A percentile compares a stretch with the other conserved stretches of the same genome.
phyloP scores from a whole-genome alignment of 2,797 vertebrate genomes.

The Tinamus major region DNA sequence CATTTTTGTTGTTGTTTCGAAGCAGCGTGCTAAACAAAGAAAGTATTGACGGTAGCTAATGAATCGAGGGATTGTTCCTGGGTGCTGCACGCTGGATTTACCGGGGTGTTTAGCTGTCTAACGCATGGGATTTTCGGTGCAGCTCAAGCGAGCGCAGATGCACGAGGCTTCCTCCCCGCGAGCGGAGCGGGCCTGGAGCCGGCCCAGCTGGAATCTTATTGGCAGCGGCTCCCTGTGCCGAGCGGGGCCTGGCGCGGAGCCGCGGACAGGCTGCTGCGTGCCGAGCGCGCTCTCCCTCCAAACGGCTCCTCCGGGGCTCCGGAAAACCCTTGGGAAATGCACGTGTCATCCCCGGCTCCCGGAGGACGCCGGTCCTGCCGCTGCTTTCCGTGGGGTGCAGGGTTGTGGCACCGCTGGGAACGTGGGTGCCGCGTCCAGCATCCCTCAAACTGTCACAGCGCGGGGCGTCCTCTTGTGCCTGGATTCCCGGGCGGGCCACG shows the following conservation, averaged over 20 bases:
- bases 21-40: constrained; percentile 46
- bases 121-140: constrained; percentile 51
- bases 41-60: constrained; percentile 64
- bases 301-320: background rate
- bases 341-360: background rate
- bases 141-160: constrained; percentile 44
- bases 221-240: constrained; percentile 22
- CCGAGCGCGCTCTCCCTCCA: background rate
- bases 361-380: background rate
- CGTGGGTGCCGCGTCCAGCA: background rate
- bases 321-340: background rate
- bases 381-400: background rate
- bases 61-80: constrained; percentile 67
- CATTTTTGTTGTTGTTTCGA: constrained; percentile 53
- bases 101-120: constrained; percentile 63
- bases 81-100: constrained; percentile 49
- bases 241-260: background rate
- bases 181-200: constrained; percentile 4
- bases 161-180: constrained; percentile 38
- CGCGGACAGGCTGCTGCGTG: constrained; percentile 16
- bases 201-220: constrained; percentile 32
- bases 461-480: constrained; percentile 24
- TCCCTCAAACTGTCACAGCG: constrained; percentile 8
- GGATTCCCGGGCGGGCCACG: constrained; percentile 45
- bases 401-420: constrained; percentile 1